Conservation (phyloP, 2,113 vertebrate species). For the Perca schrenkii region DNA sequence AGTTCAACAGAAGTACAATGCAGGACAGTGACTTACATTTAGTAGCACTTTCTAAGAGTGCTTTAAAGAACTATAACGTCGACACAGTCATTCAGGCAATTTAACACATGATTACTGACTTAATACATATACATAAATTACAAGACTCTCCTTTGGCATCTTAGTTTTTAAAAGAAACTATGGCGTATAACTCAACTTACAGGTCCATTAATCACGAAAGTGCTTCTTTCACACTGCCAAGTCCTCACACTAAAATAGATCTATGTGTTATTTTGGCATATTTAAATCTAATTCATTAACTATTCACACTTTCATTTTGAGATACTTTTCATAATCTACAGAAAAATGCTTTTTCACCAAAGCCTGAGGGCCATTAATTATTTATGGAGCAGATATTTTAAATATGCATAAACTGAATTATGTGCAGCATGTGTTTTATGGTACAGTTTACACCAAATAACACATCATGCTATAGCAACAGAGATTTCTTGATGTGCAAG, state of each 20-base stretch:
- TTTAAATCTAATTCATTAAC: constrained; percentile 19
- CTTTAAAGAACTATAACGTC: neutral
- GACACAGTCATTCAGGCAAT: neutral
- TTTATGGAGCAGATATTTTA: constrained; percentile 65
- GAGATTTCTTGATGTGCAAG: constrained; percentile 35
- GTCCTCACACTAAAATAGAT: neutral
- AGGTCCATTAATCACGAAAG: constrained; percentile 3
- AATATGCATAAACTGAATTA: constrained; percentile 63
- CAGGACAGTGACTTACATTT: neutral
- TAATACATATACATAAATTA: neutral
- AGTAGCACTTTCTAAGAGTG: neutral
- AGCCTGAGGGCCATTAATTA: constrained; percentile 37
- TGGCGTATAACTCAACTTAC: neutral
- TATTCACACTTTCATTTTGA: neutral
- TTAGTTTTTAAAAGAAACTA: neutral
- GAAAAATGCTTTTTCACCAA: constrained; percentile 45
- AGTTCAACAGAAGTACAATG: neutral
- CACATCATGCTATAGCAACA: constrained; percentile 33
- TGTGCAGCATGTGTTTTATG: constrained; percentile 68
- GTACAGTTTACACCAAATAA: constrained; percentile 59
- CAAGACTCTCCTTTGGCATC: neutral
- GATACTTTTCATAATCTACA: constrained; percentile 28
- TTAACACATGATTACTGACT: neutral
- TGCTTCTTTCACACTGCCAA: neutral
- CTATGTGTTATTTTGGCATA: neutral